These are phyloP conservation scores for Anthopleura xanthogrammica DNA, from an alignment of 92 coral and sea anemone species.

Conservation along the genomic window DNA sequence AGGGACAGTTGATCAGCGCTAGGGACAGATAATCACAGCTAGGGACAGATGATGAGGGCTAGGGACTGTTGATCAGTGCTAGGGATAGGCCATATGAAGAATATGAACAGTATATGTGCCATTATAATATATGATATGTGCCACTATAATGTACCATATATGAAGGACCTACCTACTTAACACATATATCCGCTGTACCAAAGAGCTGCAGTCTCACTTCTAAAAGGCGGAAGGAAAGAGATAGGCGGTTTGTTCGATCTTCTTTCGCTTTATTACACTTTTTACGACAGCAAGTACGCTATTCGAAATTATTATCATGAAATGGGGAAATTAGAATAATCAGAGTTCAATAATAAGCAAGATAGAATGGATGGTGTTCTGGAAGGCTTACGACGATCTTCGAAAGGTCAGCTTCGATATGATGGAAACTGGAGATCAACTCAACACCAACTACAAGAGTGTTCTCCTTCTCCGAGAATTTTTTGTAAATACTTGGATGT, in stretches of 20 bases:
- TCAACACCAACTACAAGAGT: slow-evolving; percentile 40
- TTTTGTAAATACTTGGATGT: slow-evolving; percentile 1
- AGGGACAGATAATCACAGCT: too few relatives aligned
- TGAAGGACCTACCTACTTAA: too few relatives aligned
- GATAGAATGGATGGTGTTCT: slow-evolving; percentile 29
- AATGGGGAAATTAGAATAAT: not conserved
- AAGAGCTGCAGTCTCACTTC: not conserved
- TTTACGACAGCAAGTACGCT: not conserved
- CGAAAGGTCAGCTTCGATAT: slow-evolving; percentile 72
- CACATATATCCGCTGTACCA: not conserved
- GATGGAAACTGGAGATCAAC: slow-evolving; percentile 69
- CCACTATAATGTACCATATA: too few relatives aligned
- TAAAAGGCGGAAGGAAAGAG: not conserved
- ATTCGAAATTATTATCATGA: not conserved
- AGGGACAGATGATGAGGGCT: too few relatives aligned
- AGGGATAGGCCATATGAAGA: too few relatives aligned
- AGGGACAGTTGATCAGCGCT: too few relatives aligned
- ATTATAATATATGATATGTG: too few relatives aligned
- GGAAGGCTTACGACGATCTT: slow-evolving; percentile 49
- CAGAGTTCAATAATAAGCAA: not conserved
- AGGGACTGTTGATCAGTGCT: too few relatives aligned
- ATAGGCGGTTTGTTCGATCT: not conserved
- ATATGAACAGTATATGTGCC: too few relatives aligned
- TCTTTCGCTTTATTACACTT: too few relatives aligned
- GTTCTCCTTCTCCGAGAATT: slow-evolving; percentile 50